phyloP scores from a whole-genome alignment of 1,140 invertebrate genomes.

The Drosophila pallidifrons region DNA sequence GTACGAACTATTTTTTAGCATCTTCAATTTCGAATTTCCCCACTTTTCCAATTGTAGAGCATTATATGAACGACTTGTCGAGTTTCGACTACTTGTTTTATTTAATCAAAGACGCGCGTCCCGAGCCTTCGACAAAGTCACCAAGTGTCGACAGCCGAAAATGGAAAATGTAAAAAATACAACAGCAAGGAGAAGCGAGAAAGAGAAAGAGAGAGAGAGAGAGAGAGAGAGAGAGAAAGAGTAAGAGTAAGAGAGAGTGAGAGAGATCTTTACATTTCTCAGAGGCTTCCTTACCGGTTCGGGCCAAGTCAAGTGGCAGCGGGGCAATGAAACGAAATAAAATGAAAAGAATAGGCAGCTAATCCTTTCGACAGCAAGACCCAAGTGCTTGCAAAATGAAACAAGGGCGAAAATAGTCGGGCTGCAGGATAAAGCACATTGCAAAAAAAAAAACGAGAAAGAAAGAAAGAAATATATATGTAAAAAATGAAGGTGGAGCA shows the following conservation, averaged over 20 bases:
- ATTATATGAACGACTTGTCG: neutral
- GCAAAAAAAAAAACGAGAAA: conserved; percentile 28
- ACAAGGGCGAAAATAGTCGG: conserved; percentile 16
- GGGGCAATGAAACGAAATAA: conserved; percentile 37
- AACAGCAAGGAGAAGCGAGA: conserved; percentile 9
- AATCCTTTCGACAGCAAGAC: conserved; percentile 29
- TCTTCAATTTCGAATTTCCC: too few species aligned
- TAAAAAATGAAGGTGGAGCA: neutral
- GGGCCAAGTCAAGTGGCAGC: conserved; percentile 30
- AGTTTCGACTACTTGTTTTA: conserved; percentile 1
- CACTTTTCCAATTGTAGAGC: neutral
- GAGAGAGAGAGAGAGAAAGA: neutral
- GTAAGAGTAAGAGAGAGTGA: neutral
- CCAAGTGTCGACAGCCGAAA: conserved; percentile 29
- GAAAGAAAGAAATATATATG: conserved; percentile 3
- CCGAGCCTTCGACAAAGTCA: conserved; percentile 10
- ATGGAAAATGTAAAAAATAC: conserved; percentile 14
- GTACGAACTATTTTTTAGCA: too few species aligned
- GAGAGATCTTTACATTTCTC: conserved; percentile 19
- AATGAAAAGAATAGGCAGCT: conserved; percentile 40
- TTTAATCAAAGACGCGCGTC: conserved; percentile 36
- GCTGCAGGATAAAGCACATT: neutral
- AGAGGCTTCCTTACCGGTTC: conserved; percentile 20
- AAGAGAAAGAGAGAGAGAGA: neutral
- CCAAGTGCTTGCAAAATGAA: conserved; percentile 30